Evolutionary conservation across 2,797 vertebrate genomes (phyloP).

Genomic region (Gallinago nigripennis): DNA sequence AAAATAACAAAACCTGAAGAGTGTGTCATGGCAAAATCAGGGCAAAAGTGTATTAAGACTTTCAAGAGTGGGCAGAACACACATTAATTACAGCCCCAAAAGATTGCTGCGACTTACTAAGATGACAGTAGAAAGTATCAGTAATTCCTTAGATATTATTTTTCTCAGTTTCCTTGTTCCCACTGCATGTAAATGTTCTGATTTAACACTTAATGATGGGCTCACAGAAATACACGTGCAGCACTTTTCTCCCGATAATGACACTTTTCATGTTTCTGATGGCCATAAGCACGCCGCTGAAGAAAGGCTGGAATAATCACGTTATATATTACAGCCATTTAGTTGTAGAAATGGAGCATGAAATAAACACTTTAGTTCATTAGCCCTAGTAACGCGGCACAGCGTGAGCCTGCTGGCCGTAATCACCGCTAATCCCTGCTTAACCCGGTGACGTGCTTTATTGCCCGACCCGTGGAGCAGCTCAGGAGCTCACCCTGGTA

Average conservation of each 20-base stretch:
- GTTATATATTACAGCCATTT: conserved; percentile 60
- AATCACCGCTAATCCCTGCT: not conserved
- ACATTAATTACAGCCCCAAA: not conserved
- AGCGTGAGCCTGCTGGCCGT: not conserved
- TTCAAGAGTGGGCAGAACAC: not conserved
- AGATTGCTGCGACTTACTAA: not conserved
- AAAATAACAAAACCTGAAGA: not conserved
- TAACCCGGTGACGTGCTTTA: not conserved
- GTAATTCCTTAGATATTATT: not conserved
- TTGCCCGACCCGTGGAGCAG: not conserved
- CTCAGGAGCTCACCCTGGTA: not conserved
- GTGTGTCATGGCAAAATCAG: not conserved
- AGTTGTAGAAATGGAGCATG: conserved; percentile 66
- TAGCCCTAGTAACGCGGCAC: conserved; percentile 22
- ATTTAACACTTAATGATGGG: not conserved
- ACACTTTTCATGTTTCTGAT: not conserved
- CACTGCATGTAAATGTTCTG: not conserved
- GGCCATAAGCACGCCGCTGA: not conserved
- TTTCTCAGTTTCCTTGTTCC: not conserved
- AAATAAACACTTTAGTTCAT: conserved; percentile 71
- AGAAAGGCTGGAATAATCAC: conserved; percentile 48
- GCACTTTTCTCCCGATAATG: not conserved
- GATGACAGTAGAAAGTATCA: not conserved
- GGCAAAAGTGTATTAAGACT: not conserved
- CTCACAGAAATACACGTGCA: not conserved